A percentile compares a stretch with the other conserved stretches of the same genome.
phyloP scores from a whole-genome alignment of 2,797 vertebrate genomes.

The Parauchenoglanis punctatus region DNA sequence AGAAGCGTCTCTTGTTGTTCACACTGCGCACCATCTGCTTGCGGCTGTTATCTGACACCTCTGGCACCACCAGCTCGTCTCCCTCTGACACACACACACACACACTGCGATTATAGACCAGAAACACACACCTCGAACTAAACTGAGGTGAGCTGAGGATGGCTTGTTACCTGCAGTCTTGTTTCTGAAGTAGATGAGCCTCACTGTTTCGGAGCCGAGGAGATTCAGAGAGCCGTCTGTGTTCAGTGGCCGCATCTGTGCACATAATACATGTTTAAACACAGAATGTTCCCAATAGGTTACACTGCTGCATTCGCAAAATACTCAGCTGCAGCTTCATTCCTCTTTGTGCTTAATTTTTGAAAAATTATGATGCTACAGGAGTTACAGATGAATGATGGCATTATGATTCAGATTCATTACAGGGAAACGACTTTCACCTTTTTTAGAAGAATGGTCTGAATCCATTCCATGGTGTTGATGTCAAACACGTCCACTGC shows the following conservation, averaged over 20 bases:
- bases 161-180: constrained; percentile 88
- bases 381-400: not conserved
- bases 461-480: constrained; percentile 99
- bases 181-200: constrained; percentile 98
- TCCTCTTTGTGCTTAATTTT: not conserved
- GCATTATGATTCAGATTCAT: not conserved
- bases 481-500: constrained; percentile 96
- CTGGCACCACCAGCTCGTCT: constrained; percentile 95
- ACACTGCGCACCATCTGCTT: constrained; percentile 98
- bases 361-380: not conserved
- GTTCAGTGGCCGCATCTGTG: constrained; percentile 92
- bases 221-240: constrained; percentile 94
- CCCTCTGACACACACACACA: constrained; percentile 80
- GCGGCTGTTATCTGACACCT: constrained; percentile 95
- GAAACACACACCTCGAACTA: not conserved
- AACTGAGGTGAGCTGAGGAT: not conserved
- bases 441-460: constrained; percentile 97
- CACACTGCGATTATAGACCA: not conserved
- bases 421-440: constrained; percentile 63
- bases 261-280: not conserved
- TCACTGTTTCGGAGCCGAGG: constrained; percentile 90
- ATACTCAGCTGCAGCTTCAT: too few species aligned
- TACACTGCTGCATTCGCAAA: not conserved
- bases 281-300: not conserved
- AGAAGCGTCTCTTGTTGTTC: constrained; percentile 95